Evolutionary conservation across 2,888 invertebrate genomes (phyloP).

Genomic region (Pandemis corylana): DNA sequence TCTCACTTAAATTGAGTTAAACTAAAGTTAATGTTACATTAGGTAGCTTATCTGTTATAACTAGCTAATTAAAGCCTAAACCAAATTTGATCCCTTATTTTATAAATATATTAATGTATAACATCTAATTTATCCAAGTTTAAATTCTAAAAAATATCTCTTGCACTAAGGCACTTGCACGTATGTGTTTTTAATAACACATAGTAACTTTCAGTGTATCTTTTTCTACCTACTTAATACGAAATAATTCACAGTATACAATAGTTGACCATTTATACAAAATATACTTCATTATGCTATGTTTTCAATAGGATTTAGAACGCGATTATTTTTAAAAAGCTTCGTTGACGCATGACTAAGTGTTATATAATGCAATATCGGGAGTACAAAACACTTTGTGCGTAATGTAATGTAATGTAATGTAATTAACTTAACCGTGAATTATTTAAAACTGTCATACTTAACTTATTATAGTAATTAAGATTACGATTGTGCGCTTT

Average conservation of each 20-base stretch:
- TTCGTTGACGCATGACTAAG: too few species aligned
- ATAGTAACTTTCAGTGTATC: constrained; percentile 11
- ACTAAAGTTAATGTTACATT: neutral
- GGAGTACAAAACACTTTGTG: too few species aligned
- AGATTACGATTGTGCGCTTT: too few species aligned
- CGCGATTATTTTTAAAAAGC: too few species aligned
- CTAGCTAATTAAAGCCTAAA: constrained; percentile 32
- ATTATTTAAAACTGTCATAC: too few species aligned
- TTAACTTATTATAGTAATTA: too few species aligned
- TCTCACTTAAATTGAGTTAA: neutral
- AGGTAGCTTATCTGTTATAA: neutral
- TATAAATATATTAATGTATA: neutral
- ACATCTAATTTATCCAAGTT: constrained; percentile 23
- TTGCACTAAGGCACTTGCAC: constrained; percentile 51
- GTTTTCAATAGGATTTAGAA: too few species aligned
- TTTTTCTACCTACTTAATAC: constrained; percentile 28
- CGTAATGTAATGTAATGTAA: too few species aligned
- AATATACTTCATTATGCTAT: too few species aligned
- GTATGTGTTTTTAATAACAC: neutral
- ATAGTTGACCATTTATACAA: neutral
- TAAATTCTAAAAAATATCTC: constrained; percentile 53
- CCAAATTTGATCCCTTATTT: constrained; percentile 31
- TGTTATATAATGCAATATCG: too few species aligned
- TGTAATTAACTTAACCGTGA: too few species aligned
- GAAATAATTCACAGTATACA: constrained; percentile 11